Base-by-base conservation (phyloP, 1,140 invertebrate genomes). In the Drosophila truncata region DNA sequence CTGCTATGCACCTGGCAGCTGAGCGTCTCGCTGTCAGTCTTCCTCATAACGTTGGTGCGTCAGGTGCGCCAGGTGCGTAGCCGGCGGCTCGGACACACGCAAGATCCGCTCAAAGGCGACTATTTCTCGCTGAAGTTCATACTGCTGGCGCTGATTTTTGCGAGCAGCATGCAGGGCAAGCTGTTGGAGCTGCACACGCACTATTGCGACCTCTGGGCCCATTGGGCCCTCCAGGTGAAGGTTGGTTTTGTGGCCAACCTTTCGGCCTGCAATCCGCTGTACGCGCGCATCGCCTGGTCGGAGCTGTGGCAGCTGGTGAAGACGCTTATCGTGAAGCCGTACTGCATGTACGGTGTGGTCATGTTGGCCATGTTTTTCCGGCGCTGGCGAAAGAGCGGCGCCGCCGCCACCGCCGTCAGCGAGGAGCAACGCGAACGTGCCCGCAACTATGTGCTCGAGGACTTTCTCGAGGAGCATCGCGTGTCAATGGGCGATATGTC, bases 331-430 rank as follows among this genome's bases (percentile, higher is more conserved):
- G 84, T 92, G 2, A 93, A 93, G 57, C 90, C 91, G 0, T 91
- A 93, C 33, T 92, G 91, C 63, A 80, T 93, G 66, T 93, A 92
- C 49, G 91, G 92, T 3, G 91, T 93, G n/a, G 92, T 93, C 27
- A 84, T 91, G 79, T 54, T 93, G 47, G 90, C 90, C 54, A 92
- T 90, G 73, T 93, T 93, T 57, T 91, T 93, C 70, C 83, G 91
- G 8, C 88, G 92, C 50, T 91, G 83, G 83, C 92, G 91, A 20
- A 92, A 92, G 54, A 75, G 78, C 16, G 82, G 80, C 54, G 80
- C 78, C 10, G 59, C 78, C 1, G 16, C 78, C 39, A 65, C 37
- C 14, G 44, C 74, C 16, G 60, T 57, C 29, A 87, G 52, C 20
- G 57, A 83, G 42, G 91, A 93, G 70, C 82, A 72, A 52, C 75